Percentiles rank a stretch among this genome's conserved stretches.
Conservation (phyloP, 2,888 invertebrate species). For the Platerodrilus igneus region DNA sequence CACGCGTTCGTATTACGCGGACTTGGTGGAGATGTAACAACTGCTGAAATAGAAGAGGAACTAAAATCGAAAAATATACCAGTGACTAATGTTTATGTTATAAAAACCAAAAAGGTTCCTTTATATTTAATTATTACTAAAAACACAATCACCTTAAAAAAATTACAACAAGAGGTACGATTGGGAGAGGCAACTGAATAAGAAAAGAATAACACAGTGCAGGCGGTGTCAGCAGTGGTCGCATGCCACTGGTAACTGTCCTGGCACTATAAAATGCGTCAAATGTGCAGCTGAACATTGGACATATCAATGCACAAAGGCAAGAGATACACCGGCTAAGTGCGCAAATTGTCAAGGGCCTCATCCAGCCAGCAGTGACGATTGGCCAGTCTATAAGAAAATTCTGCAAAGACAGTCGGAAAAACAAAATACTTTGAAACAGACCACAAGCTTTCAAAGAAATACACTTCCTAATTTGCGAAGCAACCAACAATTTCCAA, state of each 20-base stretch:
- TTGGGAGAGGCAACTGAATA: too few species aligned
- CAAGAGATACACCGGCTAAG: constrained; percentile 11
- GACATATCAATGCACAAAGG: constrained; percentile 15
- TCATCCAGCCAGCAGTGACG: constrained; percentile 17
- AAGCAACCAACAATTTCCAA: too few species aligned
- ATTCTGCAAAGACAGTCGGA: too few species aligned
- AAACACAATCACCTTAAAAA: background rate
- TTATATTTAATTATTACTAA: too few species aligned
- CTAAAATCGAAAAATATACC: background rate
- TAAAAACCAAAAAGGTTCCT: too few species aligned
- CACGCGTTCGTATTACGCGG: background rate
- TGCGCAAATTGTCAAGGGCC: constrained; percentile 18
- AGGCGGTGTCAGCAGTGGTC: constrained; percentile 30
- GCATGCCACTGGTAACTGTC: constrained; percentile 29
- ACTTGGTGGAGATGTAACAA: background rate
- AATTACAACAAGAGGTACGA: background rate
- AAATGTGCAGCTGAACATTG: constrained; percentile 25
- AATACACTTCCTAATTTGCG: too few species aligned
- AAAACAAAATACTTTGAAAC: too few species aligned
- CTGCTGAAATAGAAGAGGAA: background rate
- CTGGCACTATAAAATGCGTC: constrained; percentile 17
- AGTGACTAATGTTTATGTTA: too few species aligned
- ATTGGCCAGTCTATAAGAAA: too few species aligned
- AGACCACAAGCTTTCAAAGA: too few species aligned
- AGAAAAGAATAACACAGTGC: constrained; percentile 21